Conservation (phyloP, 2,888 invertebrate genomes). For the Thysanoteuthis rhombus region DNA sequence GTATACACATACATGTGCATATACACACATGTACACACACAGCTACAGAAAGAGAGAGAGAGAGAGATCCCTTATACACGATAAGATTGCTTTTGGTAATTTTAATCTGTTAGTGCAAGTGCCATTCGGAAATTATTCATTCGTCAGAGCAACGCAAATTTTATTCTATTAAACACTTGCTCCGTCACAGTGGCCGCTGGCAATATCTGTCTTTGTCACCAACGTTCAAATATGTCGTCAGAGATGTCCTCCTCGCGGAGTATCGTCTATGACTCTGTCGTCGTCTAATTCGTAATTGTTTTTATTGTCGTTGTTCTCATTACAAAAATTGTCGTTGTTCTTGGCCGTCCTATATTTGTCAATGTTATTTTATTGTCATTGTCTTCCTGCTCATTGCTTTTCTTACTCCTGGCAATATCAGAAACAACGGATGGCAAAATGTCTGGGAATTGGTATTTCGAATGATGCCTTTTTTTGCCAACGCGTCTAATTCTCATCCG, state of each 20-base stretch:
- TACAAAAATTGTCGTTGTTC: background rate
- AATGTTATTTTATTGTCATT: background rate
- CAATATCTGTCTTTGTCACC: background rate
- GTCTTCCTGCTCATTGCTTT: background rate
- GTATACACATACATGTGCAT: too few species aligned
- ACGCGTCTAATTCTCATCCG: background rate
- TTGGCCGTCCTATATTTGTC: background rate
- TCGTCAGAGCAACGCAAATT: background rate
- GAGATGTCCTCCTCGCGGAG: background rate
- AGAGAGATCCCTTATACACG: too few species aligned
- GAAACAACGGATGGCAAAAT: background rate
- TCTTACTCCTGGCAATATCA: background rate
- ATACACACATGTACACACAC: background rate
- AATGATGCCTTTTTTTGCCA: background rate
- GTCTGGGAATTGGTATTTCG: background rate
- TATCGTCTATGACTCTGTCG: background rate
- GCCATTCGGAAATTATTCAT: background rate
- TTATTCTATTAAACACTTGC: conserved; percentile 12
- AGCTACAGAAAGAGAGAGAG: background rate
- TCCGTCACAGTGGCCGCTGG: background rate
- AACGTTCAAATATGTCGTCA: background rate
- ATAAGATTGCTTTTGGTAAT: conserved; percentile 12
- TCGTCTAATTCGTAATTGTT: background rate
- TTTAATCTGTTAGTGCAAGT: background rate
- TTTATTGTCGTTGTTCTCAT: background rate